A percentile compares a stretch with the other conserved stretches of the same genome.
Evolutionary conservation across 1,140 invertebrate genomes (phyloP).

Genomic region (Schlechtendalia chinensis): DNA sequence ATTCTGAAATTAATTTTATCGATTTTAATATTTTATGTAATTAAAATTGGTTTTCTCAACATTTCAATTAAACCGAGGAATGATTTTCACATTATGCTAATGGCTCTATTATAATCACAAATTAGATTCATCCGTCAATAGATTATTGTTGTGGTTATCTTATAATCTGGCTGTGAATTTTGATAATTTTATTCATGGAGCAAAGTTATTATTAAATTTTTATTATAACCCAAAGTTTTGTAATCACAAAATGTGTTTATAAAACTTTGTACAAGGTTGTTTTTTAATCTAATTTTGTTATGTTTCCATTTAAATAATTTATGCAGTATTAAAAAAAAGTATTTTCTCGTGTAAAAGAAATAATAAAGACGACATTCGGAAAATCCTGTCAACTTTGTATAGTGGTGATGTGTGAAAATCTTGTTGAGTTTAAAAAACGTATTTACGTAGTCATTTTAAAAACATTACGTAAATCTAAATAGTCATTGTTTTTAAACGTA

Average conservation of each 20-base stretch:
- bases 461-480: neutral
- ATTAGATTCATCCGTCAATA: neutral
- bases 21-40: no score
- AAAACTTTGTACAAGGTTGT: constrained; percentile 8
- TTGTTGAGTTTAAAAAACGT: neutral
- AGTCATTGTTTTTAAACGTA: neutral
- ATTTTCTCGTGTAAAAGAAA: neutral
- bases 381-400: neutral
- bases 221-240: neutral
- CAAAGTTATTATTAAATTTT: constrained; percentile 8
- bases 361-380: constrained; percentile 1
- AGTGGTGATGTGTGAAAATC: neutral
- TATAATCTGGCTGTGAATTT: neutral
- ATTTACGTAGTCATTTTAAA: constrained; percentile 4
- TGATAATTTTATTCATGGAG: constrained; percentile 16
- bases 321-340: constrained; percentile 1
- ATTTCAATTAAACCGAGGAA: no score
- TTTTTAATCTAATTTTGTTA: constrained; percentile 34
- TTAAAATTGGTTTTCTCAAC: no score
- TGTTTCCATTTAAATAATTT: constrained; percentile 40
- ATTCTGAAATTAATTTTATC: no score
- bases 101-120: neutral
- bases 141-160: neutral
- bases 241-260: constrained; percentile 9
- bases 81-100: no score